Conservation (phyloP, 2,113 vertebrate genomes). For the Pristiophorus japonicus region DNA sequence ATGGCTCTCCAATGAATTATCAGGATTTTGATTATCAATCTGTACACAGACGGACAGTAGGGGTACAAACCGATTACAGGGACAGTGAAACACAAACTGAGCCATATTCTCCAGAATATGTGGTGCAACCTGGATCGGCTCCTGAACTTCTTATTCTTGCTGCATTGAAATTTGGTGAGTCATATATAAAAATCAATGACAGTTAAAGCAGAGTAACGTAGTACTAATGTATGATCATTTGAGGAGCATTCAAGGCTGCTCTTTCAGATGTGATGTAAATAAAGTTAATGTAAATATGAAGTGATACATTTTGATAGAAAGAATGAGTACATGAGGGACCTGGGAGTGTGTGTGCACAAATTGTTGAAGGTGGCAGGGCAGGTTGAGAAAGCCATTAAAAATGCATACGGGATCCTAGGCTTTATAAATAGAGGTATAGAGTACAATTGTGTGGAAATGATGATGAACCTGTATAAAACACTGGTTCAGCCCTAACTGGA, state of each 20-base stretch:
- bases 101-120: conserved; percentile 77
- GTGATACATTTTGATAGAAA: too few species aligned
- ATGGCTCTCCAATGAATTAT: background rate
- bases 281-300: background rate
- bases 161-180: conserved; percentile 77
- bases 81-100: conserved; percentile 88
- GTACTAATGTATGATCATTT: background rate
- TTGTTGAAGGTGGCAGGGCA: too few species aligned
- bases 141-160: conserved; percentile 80
- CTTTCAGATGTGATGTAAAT: background rate
- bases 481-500: too few species aligned
- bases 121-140: conserved; percentile 57
- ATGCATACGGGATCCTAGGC: too few species aligned
- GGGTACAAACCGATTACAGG: conserved; percentile 85
- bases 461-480: too few species aligned
- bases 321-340: too few species aligned
- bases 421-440: too few species aligned
- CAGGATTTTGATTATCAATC: background rate
- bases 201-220: background rate
- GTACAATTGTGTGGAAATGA: too few species aligned
- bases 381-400: too few species aligned
- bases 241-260: background rate
- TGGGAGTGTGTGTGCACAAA: too few species aligned
- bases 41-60: conserved; percentile 55
- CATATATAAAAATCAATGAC: background rate